phyloP scores from a whole-genome alignment of 1,140 invertebrate genomes.

The Bombus cullumanus region DNA sequence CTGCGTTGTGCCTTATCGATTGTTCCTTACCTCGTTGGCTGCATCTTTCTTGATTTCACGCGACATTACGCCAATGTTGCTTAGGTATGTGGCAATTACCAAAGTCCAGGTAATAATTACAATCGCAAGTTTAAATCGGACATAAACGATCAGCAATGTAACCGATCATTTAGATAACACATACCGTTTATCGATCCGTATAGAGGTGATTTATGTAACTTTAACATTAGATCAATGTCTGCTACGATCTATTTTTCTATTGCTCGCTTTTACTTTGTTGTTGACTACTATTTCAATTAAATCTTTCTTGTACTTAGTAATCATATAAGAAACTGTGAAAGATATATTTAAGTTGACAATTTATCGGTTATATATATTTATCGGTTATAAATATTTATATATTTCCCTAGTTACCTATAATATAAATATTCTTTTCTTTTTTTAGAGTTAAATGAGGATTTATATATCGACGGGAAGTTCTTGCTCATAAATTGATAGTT shows the following conservation, averaged over 20 bases:
- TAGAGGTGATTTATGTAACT: neutral
- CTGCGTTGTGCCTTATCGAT: slow-evolving; percentile 9
- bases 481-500: neutral
- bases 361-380: neutral
- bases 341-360: neutral
- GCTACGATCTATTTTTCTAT: neutral
- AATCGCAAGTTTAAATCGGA: neutral
- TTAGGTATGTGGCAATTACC: neutral
- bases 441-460: neutral
- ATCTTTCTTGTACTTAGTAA: neutral
- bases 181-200: neutral
- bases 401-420: neutral
- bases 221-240: neutral
- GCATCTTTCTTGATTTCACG: slow-evolving; percentile 14
- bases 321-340: too few species aligned
- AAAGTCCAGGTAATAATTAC: neutral
- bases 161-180: neutral
- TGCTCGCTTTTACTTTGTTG: neutral
- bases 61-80: neutral
- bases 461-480: neutral
- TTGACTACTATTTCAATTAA: neutral
- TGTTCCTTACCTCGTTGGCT: neutral
- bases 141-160: neutral
- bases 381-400: neutral
- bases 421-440: neutral